Evolutionary conservation across 2,113 vertebrate genomes (phyloP).

Genomic region (Cranoglanis bouderius): DNA sequence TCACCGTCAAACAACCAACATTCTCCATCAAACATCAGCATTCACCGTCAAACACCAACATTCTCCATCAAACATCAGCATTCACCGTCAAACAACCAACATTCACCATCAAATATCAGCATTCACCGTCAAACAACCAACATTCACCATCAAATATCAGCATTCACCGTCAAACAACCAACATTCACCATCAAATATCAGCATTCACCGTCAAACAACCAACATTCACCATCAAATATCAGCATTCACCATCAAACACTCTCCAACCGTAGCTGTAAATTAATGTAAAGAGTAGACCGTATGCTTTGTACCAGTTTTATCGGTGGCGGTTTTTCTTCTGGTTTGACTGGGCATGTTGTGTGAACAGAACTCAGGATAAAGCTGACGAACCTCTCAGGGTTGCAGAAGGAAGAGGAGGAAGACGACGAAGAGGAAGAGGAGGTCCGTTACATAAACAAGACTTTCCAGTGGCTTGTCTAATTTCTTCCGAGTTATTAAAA

Average conservation of each 20-base stretch:
- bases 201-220: neutral
- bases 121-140: neutral
- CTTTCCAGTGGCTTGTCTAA: too few relatives aligned
- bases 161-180: neutral
- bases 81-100: neutral
- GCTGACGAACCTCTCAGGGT: constrained; percentile 83
- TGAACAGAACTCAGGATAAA: constrained; percentile 91
- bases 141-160: neutral
- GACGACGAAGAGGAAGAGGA: neutral
- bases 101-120: too few relatives aligned
- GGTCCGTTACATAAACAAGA: neutral
- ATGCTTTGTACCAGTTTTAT: neutral
- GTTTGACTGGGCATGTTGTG: neutral
- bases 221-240: neutral
- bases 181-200: neutral
- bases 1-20: neutral
- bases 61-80: neutral
- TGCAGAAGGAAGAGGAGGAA: neutral
- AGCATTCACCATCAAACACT: neutral
- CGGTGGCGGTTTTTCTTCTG: neutral
- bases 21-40: neutral
- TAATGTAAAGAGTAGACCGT: neutral
- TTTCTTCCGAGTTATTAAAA: neutral
- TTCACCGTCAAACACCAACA: neutral
- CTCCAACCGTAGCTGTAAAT: neutral